These are phyloP conservation scores for Caenorhabditis briggsae DNA, from an alignment of 1,140 invertebrate species.

Conservation along the genomic window DNA sequence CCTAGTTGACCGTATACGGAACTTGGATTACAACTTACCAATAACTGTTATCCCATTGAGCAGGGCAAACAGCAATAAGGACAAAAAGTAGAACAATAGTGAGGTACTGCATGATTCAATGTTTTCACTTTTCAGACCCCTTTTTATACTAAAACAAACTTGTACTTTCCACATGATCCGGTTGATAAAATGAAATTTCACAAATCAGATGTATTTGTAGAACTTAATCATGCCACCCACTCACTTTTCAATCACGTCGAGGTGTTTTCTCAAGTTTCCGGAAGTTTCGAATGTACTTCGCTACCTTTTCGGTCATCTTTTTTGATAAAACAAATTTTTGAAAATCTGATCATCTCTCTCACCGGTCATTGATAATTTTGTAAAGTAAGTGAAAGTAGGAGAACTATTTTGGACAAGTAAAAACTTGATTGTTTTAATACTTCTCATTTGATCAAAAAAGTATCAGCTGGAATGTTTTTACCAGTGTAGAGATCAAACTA, in stretches of 20 bases:
- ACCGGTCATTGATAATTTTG: conserved; percentile 41
- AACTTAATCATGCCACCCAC: not conserved
- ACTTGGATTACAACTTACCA: not conserved
- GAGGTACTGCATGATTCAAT: not conserved
- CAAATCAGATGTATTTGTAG: not conserved
- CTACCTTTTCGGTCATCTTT: not conserved
- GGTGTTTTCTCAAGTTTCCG: not conserved
- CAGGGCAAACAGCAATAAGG: not conserved
- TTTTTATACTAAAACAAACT: not conserved
- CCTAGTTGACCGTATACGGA: not conserved
- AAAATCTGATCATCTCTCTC: not conserved
- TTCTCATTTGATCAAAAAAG: conserved; percentile 32
- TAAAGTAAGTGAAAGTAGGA: not conserved
- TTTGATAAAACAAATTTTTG: not conserved
- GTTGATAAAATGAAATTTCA: not conserved
- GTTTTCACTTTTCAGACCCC: too few species aligned
- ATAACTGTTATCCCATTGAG: conserved; percentile 14
- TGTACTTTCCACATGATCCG: conserved; percentile 26
- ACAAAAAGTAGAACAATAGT: not conserved
- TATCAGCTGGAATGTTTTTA: not conserved
- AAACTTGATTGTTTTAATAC: conserved; percentile 13
- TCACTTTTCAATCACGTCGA: not conserved
- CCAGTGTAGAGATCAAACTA: not conserved
- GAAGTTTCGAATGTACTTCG: not conserved
- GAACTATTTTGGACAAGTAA: not conserved